phyloP scores from a whole-genome alignment of 1,140 invertebrate genomes.

The Caenorhabditis briggsae region DNA sequence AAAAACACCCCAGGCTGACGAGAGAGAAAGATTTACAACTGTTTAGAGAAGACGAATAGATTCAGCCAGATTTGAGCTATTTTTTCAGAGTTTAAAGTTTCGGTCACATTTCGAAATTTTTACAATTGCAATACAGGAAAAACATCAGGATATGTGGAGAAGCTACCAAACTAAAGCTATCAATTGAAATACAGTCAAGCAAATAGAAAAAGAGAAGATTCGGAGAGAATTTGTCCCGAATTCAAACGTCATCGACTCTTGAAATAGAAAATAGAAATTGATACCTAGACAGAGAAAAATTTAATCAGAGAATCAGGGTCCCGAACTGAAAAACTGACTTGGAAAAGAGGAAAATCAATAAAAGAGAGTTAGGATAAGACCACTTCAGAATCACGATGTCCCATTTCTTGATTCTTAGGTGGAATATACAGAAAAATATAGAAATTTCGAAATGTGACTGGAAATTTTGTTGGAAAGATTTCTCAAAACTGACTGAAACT shows the following conservation, averaged over 20 bases:
- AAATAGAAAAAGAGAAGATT: not conserved
- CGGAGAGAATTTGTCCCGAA: conserved; percentile 43
- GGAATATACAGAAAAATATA: not conserved
- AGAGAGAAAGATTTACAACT: conserved; percentile 25
- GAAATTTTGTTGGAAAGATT: not conserved
- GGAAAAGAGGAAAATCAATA: not conserved
- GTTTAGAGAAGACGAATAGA: conserved; percentile 19
- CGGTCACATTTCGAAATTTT: not conserved
- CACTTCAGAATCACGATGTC: conserved; percentile 15
- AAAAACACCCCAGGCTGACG: conserved; percentile 20
- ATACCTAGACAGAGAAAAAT: conserved; percentile 21
- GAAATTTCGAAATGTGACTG: conserved; percentile 3
- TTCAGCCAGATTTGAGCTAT: not conserved
- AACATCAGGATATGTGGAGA: conserved; percentile 25
- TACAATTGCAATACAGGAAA: not conserved
- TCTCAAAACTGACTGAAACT: not conserved
- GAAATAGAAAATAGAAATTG: not conserved
- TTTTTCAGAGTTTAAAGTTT: not conserved
- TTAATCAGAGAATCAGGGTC: conserved; percentile 19
- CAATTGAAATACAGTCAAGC: not conserved
- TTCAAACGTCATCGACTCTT: not conserved
- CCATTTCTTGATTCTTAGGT: conserved; percentile 16
- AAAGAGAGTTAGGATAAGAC: not conserved
- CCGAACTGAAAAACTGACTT: conserved; percentile 28
- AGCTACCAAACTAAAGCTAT: conserved; percentile 45